Conservation (phyloP, 2,113 vertebrate genomes). For the Oreochromis spilurus region DNA sequence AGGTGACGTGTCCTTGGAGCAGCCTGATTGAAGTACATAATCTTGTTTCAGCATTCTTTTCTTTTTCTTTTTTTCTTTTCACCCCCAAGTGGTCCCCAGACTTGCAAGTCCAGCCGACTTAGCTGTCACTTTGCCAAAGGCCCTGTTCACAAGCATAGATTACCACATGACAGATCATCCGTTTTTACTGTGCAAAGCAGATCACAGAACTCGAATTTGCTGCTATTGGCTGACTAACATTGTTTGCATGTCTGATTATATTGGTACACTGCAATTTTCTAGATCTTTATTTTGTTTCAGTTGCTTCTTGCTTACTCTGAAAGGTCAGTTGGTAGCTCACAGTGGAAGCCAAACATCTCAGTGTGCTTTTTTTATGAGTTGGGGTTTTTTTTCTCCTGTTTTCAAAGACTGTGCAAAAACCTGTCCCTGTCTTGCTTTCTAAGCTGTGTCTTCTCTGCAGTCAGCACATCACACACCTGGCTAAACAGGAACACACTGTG, state of each 20-base stretch:
- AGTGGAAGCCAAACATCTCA: background rate
- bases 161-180: background rate
- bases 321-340: background rate
- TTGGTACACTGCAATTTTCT: background rate
- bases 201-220: background rate
- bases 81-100: background rate
- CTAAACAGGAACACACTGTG: constrained; percentile 45
- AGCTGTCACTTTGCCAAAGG: background rate
- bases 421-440: constrained; percentile 12
- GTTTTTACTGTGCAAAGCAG: background rate
- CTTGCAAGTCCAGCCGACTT: constrained; percentile 1
- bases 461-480: constrained; percentile 66
- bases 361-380: background rate
- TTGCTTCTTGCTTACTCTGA: background rate
- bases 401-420: constrained; percentile 9
- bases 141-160: background rate
- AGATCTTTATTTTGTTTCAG: background rate
- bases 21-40: constrained; percentile 53
- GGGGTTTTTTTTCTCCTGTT: background rate
- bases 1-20: constrained; percentile 40
- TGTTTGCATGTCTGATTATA: background rate
- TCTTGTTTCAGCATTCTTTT: constrained; percentile 30
- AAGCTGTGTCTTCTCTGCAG: constrained; percentile 11
- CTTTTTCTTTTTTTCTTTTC: background rate
- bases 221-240: background rate